Base-by-base conservation (phyloP, 2,888 invertebrate species). In the Macroteleia sp. region DNA sequence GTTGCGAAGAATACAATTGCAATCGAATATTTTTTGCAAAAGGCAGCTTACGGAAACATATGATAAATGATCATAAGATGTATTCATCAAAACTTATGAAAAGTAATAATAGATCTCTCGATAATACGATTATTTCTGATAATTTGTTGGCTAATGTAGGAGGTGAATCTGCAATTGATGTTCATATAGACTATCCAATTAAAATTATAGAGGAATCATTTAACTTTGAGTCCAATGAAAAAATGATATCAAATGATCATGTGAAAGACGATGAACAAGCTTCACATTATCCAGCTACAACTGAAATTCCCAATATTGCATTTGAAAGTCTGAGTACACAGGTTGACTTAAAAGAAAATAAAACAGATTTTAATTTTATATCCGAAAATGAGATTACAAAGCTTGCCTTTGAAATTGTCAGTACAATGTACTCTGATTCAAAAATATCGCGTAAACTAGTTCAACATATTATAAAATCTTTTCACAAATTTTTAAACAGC, bases 401-500 rank as follows among this genome's bases (percentile, higher is more conserved):
- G n/a, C 32, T 32, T 10, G 32, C n/a, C 2, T 5, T 32, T 32
- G n/a, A 32, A 10, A 32, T 32, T 5, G 32, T 32, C n/a, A 32
- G 8, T 10, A 32, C 9, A 32, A 39, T 56, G 19, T 57, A 57
- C 10, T 57, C 57, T 4, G 42, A 57, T 30, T 42, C 57, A 16
- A 41, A n/a, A 57, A 42, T 57, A 30, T 10, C 30, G 4, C 57
- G 41, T 10, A 25, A 22, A 30, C 28, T 10, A 25, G 42, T 42
- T 12, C 57, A 57, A 19, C 10, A 41, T 9, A 42, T 57, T 8
- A 28, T 57, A 4, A 28, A 42, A 22, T 57, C 16, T 14, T 17
- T 57, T 16, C n/a, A 57, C 14, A n/a, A 57, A 14, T 57, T 57
- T 30, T 19, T 57, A 57, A 57, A 57, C 22, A 42, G 20, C 20